Evolutionary conservation across 2,113 vertebrate genomes (phyloP), one percentile per base, ranked within the genome.

Genomic region (Aythya baeri): DNA sequence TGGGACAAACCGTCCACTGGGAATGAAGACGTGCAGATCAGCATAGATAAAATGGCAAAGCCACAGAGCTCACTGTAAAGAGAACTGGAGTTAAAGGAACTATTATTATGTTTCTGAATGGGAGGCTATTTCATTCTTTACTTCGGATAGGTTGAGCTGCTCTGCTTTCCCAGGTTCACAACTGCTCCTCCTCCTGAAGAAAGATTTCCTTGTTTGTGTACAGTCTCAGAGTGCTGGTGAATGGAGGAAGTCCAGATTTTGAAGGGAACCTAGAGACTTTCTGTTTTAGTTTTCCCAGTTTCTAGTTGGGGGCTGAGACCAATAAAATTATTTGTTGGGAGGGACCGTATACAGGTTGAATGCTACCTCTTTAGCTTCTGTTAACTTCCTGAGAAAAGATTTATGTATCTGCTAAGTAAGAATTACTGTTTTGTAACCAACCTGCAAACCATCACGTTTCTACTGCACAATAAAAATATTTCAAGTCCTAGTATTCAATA

Each of bases 81-180:
- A 50, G 66, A 36, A 52, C 17, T 29, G 38, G 58, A 1, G 0
- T 15, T 34, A 68, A 63, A 82, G 11, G 49, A 46, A 5, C 26
- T 31, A n/a, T n/a, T 50, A 17, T 41, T 0, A 0, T 13, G 17
- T 14, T 66, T 26, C 18, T 46, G 50, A 50, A 34, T 32, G 15
- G 67, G 41, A 67, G 44, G 18, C 15, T 66, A 2, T 7, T 36
- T 9, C 34, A 22, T 29, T 61, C 73, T 36, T 54, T n/a, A 17
- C 9, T 59, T 71, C 1, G 0, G 17, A 6, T 3, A 11, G 1
- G 2, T 59, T 12, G 44, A 46, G 44, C 41, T 65, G 34, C 1
- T 62, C 54, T 87, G 29, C 75, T 73, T 27, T 34, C 43, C 66
- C 1, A 7, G 22, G 41, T 26, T 92, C 41, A 21, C 0, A 1